A percentile compares a stretch with the other conserved stretches of the same genome.
Evolutionary conservation across 2,888 invertebrate species (phyloP).

Genomic region (Drosophila nr. medialis): DNA sequence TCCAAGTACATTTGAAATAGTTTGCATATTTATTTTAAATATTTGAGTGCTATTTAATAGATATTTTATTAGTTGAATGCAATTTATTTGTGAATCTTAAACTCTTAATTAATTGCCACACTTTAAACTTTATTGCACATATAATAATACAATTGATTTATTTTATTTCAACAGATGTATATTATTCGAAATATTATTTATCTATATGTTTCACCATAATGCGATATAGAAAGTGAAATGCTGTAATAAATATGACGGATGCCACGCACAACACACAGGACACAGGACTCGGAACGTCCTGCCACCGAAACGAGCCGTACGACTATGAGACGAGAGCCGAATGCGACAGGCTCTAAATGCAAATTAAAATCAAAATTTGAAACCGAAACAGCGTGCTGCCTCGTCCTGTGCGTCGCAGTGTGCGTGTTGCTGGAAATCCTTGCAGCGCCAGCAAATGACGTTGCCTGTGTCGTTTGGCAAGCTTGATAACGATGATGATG

Average conservation of each 20-base stretch:
- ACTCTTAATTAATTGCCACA: background rate
- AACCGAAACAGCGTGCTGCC: conserved; percentile 56
- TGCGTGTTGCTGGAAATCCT: conserved; percentile 57
- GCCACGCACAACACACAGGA: conserved; percentile 38
- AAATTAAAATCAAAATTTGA: conserved; percentile 77
- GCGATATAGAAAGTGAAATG: conserved; percentile 1
- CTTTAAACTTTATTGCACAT: background rate
- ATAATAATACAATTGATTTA: background rate
- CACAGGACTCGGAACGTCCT: conserved; percentile 73
- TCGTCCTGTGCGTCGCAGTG: conserved; percentile 38
- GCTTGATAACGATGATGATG: conserved; percentile 25
- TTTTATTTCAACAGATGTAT: background rate
- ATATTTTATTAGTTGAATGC: background rate
- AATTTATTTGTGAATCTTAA: background rate
- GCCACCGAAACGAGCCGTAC: conserved; percentile 70
- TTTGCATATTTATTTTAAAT: background rate
- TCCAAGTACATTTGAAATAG: background rate
- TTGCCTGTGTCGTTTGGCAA: conserved; percentile 18
- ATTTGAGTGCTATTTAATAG: background rate
- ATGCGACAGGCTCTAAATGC: conserved; percentile 70
- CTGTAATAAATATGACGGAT: conserved; percentile 9
- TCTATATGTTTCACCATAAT: conserved; percentile 7
- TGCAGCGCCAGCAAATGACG: conserved; percentile 36
- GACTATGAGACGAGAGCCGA: conserved; percentile 73
- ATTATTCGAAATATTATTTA: background rate